A percentile compares a stretch with the other conserved stretches of the same genome.
Conservation (phyloP, 2,113 vertebrate genomes). For the Mesembrinibis cayennensis region DNA sequence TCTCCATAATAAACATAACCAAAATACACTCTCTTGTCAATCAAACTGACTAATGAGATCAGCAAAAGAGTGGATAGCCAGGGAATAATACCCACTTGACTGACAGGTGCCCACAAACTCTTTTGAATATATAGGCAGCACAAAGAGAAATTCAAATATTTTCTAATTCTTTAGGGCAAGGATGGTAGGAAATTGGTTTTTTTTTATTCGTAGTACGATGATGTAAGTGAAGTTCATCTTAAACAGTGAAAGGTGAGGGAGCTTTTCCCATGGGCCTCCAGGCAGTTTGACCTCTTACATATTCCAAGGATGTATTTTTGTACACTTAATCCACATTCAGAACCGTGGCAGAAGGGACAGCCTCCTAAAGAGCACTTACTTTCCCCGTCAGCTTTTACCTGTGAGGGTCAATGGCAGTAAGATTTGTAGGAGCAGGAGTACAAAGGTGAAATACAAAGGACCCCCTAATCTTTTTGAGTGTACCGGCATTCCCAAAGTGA, state of each 20-base stretch:
- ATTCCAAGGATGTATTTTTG: neutral
- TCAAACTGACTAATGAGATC: slow-evolving; percentile 5
- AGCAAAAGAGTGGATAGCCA: neutral
- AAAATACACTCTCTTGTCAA: neutral
- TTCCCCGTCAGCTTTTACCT: neutral
- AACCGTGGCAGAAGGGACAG: neutral
- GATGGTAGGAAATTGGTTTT: neutral
- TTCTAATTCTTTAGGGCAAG: neutral
- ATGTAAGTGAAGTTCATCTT: neutral
- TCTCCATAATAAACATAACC: neutral
- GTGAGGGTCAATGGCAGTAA: neutral
- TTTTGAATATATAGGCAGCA: neutral
- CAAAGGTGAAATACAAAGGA: neutral
- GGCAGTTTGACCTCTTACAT: neutral
- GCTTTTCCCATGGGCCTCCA: neutral
- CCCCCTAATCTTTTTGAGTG: neutral
- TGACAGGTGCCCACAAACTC: neutral
- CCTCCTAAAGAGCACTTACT: neutral
- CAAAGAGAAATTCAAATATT: neutral
- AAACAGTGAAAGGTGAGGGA: neutral
- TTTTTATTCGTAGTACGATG: neutral
- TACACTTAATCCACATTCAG: neutral
- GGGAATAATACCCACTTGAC: neutral
- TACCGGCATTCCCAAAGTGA: neutral
- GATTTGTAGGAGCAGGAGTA: neutral